Conservation (phyloP, 2,888 invertebrate species). For the Drosophila buzzatii region DNA sequence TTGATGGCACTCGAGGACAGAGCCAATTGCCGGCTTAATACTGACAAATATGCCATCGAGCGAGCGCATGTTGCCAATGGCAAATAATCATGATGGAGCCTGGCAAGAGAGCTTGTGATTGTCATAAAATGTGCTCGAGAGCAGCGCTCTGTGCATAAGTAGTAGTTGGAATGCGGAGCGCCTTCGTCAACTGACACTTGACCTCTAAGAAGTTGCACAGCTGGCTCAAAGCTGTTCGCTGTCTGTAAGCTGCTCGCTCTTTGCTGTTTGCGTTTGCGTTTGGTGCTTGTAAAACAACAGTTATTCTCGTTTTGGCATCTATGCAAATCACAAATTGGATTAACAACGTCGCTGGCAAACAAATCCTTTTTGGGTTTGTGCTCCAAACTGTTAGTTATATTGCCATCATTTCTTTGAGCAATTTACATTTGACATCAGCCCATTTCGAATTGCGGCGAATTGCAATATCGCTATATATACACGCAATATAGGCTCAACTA, state of each 20-base stretch:
- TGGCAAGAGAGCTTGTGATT: slow-evolving; percentile 37
- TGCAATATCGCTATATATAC: slow-evolving; percentile 39
- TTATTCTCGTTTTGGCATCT: slow-evolving; percentile 50
- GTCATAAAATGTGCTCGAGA: slow-evolving; percentile 38
- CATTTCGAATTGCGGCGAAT: slow-evolving; percentile 35
- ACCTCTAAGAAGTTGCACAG: slow-evolving; percentile 37
- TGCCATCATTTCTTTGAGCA: slow-evolving; percentile 58
- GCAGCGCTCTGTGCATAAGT: slow-evolving; percentile 14
- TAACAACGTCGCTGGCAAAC: slow-evolving; percentile 43
- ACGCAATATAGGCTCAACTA: slow-evolving; percentile 9
- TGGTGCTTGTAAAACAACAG: slow-evolving; percentile 32
- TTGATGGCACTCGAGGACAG: slow-evolving; percentile 72
- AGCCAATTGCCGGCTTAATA: slow-evolving; percentile 73
- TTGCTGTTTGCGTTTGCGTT: slow-evolving; percentile 7
- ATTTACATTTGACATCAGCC: slow-evolving; percentile 62
- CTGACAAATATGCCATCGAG: slow-evolving; percentile 47
- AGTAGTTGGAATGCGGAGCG: slow-evolving; percentile 32
- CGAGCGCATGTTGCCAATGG: slow-evolving; percentile 35
- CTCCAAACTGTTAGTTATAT: slow-evolving; percentile 58
- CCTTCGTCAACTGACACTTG: slow-evolving; percentile 31
- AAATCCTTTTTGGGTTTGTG: slow-evolving; percentile 29
- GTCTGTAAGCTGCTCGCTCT: slow-evolving; percentile 4
- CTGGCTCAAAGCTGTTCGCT: slow-evolving; percentile 1
- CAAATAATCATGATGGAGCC: slow-evolving; percentile 61
- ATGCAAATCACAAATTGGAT: slow-evolving; percentile 67